A percentile compares a stretch with the other conserved stretches of the same genome.
Conservation (phyloP, 2,888 invertebrate genomes). For the Lordiphosa fenestrarum region DNA sequence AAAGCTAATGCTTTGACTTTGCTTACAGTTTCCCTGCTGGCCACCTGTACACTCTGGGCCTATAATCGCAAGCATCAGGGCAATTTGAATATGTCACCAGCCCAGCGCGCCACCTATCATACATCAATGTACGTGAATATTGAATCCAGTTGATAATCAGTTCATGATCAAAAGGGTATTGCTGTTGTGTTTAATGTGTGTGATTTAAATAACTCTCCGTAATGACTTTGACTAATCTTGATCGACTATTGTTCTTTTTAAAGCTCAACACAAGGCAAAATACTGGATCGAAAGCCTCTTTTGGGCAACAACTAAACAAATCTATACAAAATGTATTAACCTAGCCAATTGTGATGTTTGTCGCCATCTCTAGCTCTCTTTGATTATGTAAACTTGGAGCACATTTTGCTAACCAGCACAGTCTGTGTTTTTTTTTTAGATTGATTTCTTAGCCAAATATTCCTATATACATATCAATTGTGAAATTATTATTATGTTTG, state of each 20-base stretch:
- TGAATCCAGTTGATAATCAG: conserved; percentile 57
- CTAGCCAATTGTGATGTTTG: conserved; percentile 66
- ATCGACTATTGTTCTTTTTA: conserved; percentile 20
- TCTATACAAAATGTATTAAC: conserved; percentile 28
- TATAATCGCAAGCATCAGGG: conserved; percentile 86
- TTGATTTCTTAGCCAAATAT: conserved; percentile 19
- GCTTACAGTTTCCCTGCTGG: conserved; percentile 84
- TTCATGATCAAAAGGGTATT: conserved; percentile 39
- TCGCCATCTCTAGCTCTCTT: conserved; percentile 29
- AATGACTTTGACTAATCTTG: conserved; percentile 33
- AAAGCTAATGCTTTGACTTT: neutral
- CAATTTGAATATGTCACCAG: conserved; percentile 87
- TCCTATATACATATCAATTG: conserved; percentile 10
- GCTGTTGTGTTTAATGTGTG: conserved; percentile 49
- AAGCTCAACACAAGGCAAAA: conserved; percentile 49
- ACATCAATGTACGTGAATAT: conserved; percentile 77
- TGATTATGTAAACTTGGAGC: conserved; percentile 42
- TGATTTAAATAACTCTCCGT: conserved; percentile 6
- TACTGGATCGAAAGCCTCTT: conserved; percentile 60
- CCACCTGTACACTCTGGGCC: conserved; percentile 88
- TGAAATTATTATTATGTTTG: conserved; percentile 5
- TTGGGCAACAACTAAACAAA: conserved; percentile 56
- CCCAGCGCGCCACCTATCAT: conserved; percentile 81
- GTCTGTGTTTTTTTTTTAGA: conserved; percentile 10
- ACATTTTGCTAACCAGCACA: conserved; percentile 49